Base-by-base conservation (phyloP, 1,140 invertebrate species). In the Phenacoccus solenopsis region DNA sequence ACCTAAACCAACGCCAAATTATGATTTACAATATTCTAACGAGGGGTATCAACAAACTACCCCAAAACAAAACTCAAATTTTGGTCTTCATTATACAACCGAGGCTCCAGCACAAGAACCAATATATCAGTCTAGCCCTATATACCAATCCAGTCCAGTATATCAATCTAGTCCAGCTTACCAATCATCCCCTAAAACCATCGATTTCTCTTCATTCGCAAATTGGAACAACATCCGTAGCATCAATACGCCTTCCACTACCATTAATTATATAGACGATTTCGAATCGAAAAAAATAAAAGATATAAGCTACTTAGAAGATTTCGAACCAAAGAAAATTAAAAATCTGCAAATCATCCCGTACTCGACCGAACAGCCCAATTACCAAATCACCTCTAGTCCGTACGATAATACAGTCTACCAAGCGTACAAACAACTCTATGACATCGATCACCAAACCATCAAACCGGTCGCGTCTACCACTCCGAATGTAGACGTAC, bases 361-460 rank as follows among this genome's bases (percentile, higher is more conserved):
- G 13, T 49, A 16, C 20, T 9, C 38, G 20, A n/a, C 38, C 16
- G 38, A 49, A 5, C 20, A 16, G 16, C 38, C 38, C 13, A 32
- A n/a, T 49, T 9, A 49, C 16, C 38, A 49, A 49, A 49, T n/a
- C 2, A 9, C 5, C 38, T 4, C 20, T n/a, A 49, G 20, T 16
- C 30, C 30, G 5, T 49, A 49, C 16, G 38, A 49, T 49, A 49
- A n/a, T 49, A 49, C 5, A 5, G 16, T 49, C 20, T 64, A 64
- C 59, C 59, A 64, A 27, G 59, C 59, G 5, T 64, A 64, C 59
- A 64, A 27, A 64, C 59, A 64, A 64, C 4, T 64, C 25, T 64
- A 25, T 24, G 59, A 24, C 16, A 27, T 27, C 16, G 59, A 64
- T 27, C 12, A 64, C 4, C 59, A 64, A 27, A 64, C 38, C 38